Conservation (phyloP, 2,797 vertebrate species). For the Luscinia megarhynchos region DNA sequence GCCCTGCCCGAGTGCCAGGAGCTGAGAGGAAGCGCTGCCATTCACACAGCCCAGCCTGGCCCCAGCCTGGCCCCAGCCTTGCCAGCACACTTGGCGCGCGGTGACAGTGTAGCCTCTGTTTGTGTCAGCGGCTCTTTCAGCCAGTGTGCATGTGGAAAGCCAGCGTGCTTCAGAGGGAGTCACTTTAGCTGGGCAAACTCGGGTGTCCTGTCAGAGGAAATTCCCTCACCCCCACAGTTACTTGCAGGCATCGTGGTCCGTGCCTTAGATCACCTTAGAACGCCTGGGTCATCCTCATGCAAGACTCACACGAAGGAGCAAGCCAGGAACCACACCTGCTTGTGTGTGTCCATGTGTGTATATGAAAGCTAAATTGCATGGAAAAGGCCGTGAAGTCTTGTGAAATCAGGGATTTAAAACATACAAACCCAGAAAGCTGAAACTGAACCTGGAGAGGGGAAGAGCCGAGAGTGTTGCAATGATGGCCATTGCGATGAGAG, state of each 20-base stretch:
- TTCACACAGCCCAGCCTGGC: neutral
- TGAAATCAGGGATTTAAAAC: neutral
- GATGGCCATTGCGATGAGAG: neutral
- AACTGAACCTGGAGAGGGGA: neutral
- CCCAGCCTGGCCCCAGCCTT: neutral
- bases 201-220: neutral
- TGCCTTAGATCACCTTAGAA: neutral
- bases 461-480: rapidly evolving
- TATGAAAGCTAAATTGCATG: neutral
- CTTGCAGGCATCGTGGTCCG: rapidly evolving
- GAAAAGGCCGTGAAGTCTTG: neutral
- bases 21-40: neutral
- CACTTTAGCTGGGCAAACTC: neutral
- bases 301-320: rapidly evolving
- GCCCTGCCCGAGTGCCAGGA: neutral
- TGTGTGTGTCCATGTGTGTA: rapidly evolving
- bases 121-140: neutral
- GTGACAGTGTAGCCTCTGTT: neutral
- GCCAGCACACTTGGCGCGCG: neutral
- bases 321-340: neutral
- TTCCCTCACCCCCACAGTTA: neutral
- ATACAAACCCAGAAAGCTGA: neutral
- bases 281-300: neutral
- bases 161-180: neutral
- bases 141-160: neutral